Percentiles rank a stretch among this genome's conserved stretches.
These are phyloP conservation scores for Asarcornis scutulata DNA, from an alignment of 2,113 vertebrate genomes.

Conservation along the genomic window DNA sequence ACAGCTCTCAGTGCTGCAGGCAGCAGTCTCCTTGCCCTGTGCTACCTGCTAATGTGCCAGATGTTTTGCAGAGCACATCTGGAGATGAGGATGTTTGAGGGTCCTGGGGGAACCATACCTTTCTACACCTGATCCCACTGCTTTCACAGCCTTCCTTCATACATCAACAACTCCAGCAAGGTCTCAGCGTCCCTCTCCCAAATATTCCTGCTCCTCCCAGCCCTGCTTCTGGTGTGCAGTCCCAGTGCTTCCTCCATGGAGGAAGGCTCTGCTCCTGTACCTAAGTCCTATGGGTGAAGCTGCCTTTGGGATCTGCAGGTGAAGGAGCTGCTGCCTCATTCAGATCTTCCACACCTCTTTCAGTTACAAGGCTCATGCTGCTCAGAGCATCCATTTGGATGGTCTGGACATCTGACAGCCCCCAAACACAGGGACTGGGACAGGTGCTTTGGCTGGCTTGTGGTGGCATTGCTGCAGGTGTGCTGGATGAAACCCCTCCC, in stretches of 20 bases:
- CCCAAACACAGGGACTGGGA: not conserved
- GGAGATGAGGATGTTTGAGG: not conserved
- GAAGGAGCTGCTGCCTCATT: not conserved
- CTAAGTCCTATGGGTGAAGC: not conserved
- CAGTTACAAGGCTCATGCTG: not conserved
- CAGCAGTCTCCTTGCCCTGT: not conserved
- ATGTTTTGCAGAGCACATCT: not conserved
- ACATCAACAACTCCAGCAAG: rapidly evolving
- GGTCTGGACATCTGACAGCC: rapidly evolving
- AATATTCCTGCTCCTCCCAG: not conserved
- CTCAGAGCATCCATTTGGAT: not conserved
- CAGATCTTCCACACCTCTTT: not conserved
- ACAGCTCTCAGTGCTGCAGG: rapidly evolving
- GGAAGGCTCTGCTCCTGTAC: not conserved
- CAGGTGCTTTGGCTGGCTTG: not conserved
- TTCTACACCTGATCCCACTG: not conserved
- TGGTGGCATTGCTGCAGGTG: not conserved
- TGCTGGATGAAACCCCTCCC: not conserved
- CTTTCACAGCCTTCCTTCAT: not conserved
- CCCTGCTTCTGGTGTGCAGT: not conserved
- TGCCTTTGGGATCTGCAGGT: not conserved
- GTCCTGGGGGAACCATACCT: not conserved
- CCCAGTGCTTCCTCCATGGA: rapidly evolving
- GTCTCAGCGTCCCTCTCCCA: not conserved
- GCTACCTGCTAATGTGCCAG: not conserved